Evolutionary conservation across 2,797 vertebrate species (phyloP), one percentile per base, ranked within the genome.

Genomic region (Macroramphosus scolopax): DNA sequence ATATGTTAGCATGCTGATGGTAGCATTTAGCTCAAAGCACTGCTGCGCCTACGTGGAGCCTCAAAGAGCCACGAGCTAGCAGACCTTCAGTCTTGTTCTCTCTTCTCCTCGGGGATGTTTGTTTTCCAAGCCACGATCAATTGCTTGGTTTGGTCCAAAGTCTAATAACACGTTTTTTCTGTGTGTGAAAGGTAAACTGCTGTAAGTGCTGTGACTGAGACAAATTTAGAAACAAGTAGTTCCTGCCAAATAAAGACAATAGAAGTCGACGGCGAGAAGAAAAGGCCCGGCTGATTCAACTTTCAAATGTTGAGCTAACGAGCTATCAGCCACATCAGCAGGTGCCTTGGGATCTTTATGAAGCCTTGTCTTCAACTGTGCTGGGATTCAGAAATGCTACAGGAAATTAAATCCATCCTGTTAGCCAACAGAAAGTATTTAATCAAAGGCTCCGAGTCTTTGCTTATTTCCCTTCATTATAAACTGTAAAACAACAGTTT

Each of bases 261-360:
- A 26, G 8, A 20, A 58, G 52, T 71, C 28, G 30, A 61, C 38
- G 33, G 5, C 64, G 57, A 59, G 35, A 11, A 30, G 58, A 70
- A 48, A 65, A 47, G 38, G 11, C 17, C 31, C 28, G 34, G 50
- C 22, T 47, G 52, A 78, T 67, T 72, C 36, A 5, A 47, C 68
- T 75, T 80, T 72, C 44, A 68, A 68, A 66, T 54, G 43, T 28
- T 59, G 58, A 62, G 52, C 48, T 74, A 81, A 81, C 78, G 72
- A 79, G 70, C 68, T 51, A 52, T 59, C 54, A 73, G 66, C 64
- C 42, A 28, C 63, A 66, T 68, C 59, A 33, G 2, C 26, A 50
- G 59, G 43, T 61, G 54, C 44, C 59, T 38, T 44, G 63, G 68
- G 73, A 63, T 49, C 68, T 71, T 70, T 17, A 48, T 45, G 51